Evolutionary conservation across 2,797 vertebrate species (phyloP).

Genomic region (Furcifer pardalis): DNA sequence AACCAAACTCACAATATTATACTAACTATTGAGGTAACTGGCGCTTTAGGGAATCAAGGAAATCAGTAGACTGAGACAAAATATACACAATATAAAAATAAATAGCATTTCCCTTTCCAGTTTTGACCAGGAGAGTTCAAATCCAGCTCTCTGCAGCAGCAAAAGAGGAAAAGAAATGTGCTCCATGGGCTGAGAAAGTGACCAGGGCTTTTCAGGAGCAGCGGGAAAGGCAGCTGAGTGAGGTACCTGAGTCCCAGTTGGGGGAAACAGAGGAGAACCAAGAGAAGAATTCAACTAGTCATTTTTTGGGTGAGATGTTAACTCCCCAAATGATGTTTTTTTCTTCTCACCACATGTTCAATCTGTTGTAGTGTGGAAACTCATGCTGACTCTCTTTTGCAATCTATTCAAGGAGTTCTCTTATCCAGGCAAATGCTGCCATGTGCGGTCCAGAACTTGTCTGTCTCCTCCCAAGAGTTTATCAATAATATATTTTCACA

Average conservation of each 20-base stretch:
- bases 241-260: conserved; percentile 38
- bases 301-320: conserved; percentile 10
- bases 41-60: conserved; percentile 77
- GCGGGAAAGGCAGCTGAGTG: conserved; percentile 25
- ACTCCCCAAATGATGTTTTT: background rate
- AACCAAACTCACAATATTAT: conserved; percentile 77
- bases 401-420: accelerated
- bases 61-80: conserved; percentile 82
- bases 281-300: background rate
- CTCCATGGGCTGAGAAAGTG: conserved; percentile 31
- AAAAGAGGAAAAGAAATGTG: conserved; percentile 68
- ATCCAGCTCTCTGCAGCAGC: conserved; percentile 66
- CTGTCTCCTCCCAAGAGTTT: conserved; percentile 16
- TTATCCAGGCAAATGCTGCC: background rate
- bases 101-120: conserved; percentile 80
- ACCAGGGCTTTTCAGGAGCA: conserved; percentile 39
- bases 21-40: conserved; percentile 84
- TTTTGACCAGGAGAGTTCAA: conserved; percentile 75
- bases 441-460: background rate
- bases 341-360: background rate
- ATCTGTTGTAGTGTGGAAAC: background rate
- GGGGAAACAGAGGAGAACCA: conserved; percentile 5
- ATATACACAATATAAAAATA: conserved; percentile 85
- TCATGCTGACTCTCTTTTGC: background rate
- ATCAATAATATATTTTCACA: conserved; percentile 52